phyloP scores from a whole-genome alignment of 2,113 vertebrate genomes.

The Callospermophilus lateralis region DNA sequence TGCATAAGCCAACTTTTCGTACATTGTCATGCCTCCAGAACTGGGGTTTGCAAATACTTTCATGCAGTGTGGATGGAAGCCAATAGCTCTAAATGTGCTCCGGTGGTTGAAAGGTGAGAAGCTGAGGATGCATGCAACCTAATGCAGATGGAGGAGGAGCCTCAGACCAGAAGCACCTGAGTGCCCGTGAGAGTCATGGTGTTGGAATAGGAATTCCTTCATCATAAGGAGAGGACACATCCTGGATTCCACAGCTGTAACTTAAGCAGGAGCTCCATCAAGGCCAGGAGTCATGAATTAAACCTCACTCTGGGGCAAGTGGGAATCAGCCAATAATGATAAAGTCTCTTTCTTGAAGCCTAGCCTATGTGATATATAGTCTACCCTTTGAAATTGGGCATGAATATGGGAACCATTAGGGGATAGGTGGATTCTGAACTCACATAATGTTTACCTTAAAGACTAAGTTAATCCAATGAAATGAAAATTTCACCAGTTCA shows the following conservation, averaged over 20 bases:
- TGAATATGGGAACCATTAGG: background rate
- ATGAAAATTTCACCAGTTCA: background rate
- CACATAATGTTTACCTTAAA: background rate
- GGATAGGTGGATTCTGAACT: background rate
- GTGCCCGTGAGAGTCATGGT: background rate
- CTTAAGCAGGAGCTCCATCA: background rate
- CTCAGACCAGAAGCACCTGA: background rate
- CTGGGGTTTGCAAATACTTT: background rate
- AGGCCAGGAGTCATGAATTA: background rate
- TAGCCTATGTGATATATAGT: background rate
- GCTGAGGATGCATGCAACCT: background rate
- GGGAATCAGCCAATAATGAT: background rate
- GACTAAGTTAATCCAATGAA: background rate
- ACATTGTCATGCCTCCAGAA: background rate
- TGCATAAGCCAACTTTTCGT: background rate
- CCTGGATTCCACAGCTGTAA: background rate
- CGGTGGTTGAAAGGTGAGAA: background rate
- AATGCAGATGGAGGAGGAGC: background rate
- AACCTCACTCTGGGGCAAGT: background rate
- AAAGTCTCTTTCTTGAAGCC: background rate
- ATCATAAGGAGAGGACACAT: background rate
- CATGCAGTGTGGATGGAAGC: fast-evolving
- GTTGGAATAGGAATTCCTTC: background rate
- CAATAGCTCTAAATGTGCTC: background rate
- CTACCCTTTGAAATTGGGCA: background rate